Evolutionary conservation across 2,888 invertebrate species (phyloP).

Genomic region (Volucella inflata): DNA sequence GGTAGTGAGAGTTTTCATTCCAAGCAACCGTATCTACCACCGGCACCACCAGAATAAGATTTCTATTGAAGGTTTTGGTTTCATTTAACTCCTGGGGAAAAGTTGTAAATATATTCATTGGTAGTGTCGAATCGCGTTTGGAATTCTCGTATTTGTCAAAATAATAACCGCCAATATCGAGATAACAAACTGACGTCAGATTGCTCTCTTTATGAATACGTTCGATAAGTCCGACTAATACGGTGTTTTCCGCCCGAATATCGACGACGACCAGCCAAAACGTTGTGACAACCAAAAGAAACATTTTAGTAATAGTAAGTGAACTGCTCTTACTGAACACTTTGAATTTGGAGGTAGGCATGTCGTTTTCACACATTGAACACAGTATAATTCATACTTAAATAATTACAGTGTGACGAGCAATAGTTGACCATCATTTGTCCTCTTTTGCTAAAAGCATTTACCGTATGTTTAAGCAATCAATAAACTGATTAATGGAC

Average conservation of each 20-base stretch:
- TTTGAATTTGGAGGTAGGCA: no score
- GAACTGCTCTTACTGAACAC: no score
- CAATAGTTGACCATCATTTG: no score
- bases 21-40: background rate
- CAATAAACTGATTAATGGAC: no score
- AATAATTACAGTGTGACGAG: no score
- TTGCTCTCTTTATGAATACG: constrained; percentile 33
- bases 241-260: constrained; percentile 5
- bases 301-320: constrained; percentile 21
- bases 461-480: no score
- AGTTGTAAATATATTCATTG: background rate
- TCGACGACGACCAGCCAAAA: background rate
- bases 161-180: background rate
- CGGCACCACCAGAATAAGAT: constrained; percentile 14
- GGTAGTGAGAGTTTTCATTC: background rate
- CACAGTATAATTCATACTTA: no score
- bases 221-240: constrained; percentile 16
- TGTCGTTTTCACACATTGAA: no score
- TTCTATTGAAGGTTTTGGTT: background rate
- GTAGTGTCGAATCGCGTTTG: background rate
- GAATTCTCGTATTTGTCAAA: background rate
- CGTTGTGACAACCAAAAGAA: background rate
- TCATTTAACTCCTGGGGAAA: background rate
- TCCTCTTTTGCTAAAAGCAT: no score
- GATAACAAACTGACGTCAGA: constrained; percentile 11